Evolutionary conservation across 2,797 vertebrate genomes (phyloP).

Genomic region (Sylvia borin): DNA sequence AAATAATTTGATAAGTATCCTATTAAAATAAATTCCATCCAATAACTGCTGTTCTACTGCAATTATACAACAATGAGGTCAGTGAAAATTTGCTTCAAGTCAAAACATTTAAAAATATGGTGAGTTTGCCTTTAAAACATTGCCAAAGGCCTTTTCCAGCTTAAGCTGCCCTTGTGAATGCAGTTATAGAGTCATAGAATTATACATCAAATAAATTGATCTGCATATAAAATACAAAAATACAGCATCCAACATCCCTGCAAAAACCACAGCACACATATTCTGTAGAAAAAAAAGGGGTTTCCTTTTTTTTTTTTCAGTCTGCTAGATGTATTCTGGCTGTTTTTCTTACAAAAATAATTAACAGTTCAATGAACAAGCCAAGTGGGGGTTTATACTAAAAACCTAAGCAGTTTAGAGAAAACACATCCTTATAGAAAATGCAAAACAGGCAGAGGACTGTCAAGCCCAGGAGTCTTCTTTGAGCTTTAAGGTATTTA

Average conservation of each 20-base stretch:
- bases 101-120: not conserved
- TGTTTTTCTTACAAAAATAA: not conserved
- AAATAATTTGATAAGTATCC: not conserved
- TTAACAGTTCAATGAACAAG: not conserved
- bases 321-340: not conserved
- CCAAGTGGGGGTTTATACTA: not conserved
- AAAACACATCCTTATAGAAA: not conserved
- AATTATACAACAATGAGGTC: not conserved
- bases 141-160: not conserved
- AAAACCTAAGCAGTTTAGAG: slow-evolving; percentile 4
- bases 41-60: not conserved
- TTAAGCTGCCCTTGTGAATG: not conserved
- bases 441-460: slow-evolving; percentile 11
- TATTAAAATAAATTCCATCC: not conserved
- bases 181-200: not conserved
- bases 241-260: not conserved
- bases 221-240: not conserved
- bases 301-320: not conserved
- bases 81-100: not conserved
- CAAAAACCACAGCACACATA: not conserved
- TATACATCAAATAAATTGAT: not conserved
- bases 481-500: slow-evolving; percentile 29
- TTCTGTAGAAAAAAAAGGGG: not conserved
- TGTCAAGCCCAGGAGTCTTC: not conserved
- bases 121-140: not conserved